Evolutionary conservation across 2,888 invertebrate genomes (phyloP), one percentile per base, ranked within the genome.

Genomic region (Meganola albula): DNA sequence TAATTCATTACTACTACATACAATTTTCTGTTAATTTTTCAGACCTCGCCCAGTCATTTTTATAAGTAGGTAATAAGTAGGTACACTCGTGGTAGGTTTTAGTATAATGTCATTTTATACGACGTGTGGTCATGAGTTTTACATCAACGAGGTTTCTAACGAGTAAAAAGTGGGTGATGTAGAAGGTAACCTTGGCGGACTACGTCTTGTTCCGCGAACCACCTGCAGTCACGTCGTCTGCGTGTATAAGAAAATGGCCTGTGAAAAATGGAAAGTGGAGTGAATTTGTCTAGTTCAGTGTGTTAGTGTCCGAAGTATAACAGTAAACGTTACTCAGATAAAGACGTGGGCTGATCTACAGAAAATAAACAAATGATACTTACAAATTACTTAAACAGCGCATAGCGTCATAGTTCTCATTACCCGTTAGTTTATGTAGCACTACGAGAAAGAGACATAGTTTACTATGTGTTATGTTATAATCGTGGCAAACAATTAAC

Each of bases 181-280:
- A 53, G 60, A 51, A 61, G 47, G 54, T 58, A 67, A 61, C 66
- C 68, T 71, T 67, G 64, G 53, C 58, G 68, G 48, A 69, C 68
- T 48, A 74, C 69, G 71, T 79, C 65, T 64, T 52, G 62, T 75
- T 74, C 67, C 64, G 67, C 70, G 68, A 79, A 79, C 64, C 70
- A 71, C 66, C 62, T 65, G 69, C 68, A 65, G 62, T 70, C 63
- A 63, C 58, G 56, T 64, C 63, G 69, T 65, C 63, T 62, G 56
- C 52, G 62, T 58, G 63, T 69, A 62, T 55, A 68, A 79, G 72
- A 73, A 78, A 79, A 82, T 74, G 63, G 67, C 69, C 63, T 64
- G 68, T 72, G 79, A 76, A 83, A 83, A 84, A 83, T 82, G 78
- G 82, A 84, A 84, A 84, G 83, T 83, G 82, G 76, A 78, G 73